phyloP scores from a whole-genome alignment of 2,113 vertebrate genomes.

The Rhipidura dahli region DNA sequence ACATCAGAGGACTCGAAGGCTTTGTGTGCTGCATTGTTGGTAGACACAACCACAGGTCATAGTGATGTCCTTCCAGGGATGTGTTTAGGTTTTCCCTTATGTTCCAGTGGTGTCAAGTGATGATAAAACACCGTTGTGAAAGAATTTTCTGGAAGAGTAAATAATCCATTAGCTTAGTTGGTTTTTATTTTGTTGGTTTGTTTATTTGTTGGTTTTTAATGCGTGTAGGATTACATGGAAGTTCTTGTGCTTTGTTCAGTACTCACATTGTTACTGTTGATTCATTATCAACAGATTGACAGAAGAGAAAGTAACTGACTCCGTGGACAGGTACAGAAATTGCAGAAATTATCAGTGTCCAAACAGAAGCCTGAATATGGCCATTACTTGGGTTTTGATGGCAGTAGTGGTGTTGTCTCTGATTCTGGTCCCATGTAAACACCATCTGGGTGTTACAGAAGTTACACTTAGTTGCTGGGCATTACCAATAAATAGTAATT shows the following conservation, averaged over 20 bases:
- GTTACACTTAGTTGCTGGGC: not conserved
- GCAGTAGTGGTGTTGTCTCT: not conserved
- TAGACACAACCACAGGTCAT: not conserved
- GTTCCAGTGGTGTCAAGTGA: not conserved
- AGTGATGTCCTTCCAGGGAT: not conserved
- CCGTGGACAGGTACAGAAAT: not conserved
- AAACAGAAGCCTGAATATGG: not conserved
- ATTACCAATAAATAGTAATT: not conserved
- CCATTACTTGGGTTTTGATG: not conserved
- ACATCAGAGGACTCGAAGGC: not conserved
- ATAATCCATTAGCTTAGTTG: not conserved
- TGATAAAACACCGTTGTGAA: not conserved
- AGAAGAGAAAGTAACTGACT: not conserved
- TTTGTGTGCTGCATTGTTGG: not conserved
- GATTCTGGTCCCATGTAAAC: not conserved
- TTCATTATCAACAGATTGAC: not conserved
- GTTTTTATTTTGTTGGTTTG: accelerated
- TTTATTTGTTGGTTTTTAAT: not conserved
- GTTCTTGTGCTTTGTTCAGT: not conserved
- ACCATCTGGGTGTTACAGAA: not conserved
- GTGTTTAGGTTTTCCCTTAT: not conserved
- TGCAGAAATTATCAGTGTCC: not conserved
- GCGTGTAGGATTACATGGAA: not conserved
- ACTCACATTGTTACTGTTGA: accelerated
- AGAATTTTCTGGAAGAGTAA: not conserved